phyloP scores from a whole-genome alignment of 1,140 invertebrate species.

The Philotrypesis tridentata region DNA sequence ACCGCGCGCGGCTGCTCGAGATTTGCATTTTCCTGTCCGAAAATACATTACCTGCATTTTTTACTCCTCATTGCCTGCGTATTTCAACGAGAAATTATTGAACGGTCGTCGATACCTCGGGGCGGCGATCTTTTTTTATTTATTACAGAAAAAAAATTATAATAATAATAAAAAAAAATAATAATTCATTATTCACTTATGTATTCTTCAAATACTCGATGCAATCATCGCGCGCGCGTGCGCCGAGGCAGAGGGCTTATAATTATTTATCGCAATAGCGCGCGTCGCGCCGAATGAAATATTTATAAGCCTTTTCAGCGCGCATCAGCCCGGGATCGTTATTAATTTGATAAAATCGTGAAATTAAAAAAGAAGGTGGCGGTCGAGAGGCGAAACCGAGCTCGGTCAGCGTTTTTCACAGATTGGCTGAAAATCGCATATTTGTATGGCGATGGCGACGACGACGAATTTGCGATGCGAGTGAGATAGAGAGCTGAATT shows the following conservation, averaged over 20 bases:
- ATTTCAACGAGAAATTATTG: neutral
- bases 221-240: neutral
- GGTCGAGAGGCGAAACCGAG: no score
- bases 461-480: no score
- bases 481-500: no score
- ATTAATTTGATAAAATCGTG: neutral
- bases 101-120: neutral
- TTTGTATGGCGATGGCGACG: no score
- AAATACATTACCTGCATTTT: conserved; percentile 5
- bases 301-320: conserved; percentile 4
- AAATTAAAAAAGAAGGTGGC: no score
- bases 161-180: neutral
- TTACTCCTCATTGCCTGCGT: neutral
- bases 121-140: neutral
- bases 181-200: neutral
- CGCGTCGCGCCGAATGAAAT: neutral
- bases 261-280: neutral
- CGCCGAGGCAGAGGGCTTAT: no score
- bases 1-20: neutral
- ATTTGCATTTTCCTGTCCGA: neutral
- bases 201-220: neutral
- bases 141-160: no score
- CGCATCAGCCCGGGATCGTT: neutral
- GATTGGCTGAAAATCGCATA: no score
- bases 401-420: no score